Percentiles rank a stretch among this genome's conserved stretches.
phyloP scores from a whole-genome alignment of 2,888 invertebrate genomes.

The Lathronympha strigana region DNA sequence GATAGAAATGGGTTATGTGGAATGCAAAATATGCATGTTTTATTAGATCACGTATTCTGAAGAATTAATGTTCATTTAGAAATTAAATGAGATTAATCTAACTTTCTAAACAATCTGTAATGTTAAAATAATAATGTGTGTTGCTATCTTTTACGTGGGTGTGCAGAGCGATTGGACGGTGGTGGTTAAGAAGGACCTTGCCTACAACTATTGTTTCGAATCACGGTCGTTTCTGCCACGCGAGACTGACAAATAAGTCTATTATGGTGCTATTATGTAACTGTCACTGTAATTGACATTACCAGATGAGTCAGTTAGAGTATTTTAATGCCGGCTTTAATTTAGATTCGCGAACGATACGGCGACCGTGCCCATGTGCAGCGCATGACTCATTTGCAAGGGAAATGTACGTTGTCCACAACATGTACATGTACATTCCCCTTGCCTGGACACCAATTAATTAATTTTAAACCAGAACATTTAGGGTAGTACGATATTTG shows the following conservation, averaged over 20 bases:
- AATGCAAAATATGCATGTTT: background rate
- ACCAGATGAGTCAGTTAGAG: background rate
- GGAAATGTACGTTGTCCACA: slow-evolving; percentile 5
- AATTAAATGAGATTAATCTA: background rate
- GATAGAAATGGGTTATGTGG: background rate
- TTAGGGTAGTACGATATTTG: background rate
- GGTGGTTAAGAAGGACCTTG: slow-evolving; percentile 24
- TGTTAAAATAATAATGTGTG: background rate
- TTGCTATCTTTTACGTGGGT: background rate
- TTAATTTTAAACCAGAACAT: background rate
- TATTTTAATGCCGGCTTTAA: background rate
- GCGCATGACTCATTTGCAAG: slow-evolving; percentile 21
- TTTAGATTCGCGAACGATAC: slow-evolving; percentile 16
- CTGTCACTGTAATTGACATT: background rate
- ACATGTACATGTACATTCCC: slow-evolving; percentile 9
- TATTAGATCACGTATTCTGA: slow-evolving; percentile 1
- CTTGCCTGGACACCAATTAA: background rate
- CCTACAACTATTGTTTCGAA: slow-evolving; percentile 53
- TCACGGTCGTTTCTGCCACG: slow-evolving; percentile 61
- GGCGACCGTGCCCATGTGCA: slow-evolving; percentile 23
- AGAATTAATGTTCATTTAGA: background rate
- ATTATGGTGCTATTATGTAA: background rate
- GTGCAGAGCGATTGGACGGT: background rate
- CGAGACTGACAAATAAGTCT: slow-evolving; percentile 50
- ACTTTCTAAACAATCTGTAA: background rate